Conservation (phyloP, 1,140 invertebrate genomes). For the Bombus cullumanus region DNA sequence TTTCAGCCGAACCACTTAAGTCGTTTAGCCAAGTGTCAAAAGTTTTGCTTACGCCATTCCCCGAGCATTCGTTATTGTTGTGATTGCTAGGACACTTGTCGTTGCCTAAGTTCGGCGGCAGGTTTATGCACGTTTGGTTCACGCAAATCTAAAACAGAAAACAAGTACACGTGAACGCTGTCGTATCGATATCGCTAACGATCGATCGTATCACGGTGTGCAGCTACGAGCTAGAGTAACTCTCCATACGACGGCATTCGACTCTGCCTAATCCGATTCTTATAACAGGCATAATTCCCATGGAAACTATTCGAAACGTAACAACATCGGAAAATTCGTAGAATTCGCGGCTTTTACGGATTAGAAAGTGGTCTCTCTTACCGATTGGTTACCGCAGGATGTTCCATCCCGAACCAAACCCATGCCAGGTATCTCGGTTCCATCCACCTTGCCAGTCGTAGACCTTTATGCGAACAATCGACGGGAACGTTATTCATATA, state of each 20-base stretch:
- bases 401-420: slow-evolving; percentile 95
- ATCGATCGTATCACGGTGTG: too few species aligned
- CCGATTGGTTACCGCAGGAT: slow-evolving; percentile 94
- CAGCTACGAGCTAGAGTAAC: too few species aligned
- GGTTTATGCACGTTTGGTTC: slow-evolving; percentile 94
- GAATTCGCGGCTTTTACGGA: too few species aligned
- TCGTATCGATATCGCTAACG: too few species aligned
- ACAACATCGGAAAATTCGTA: not conserved
- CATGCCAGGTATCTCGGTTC: slow-evolving; percentile 86
- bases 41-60: slow-evolving; percentile 91
- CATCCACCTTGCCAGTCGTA: slow-evolving; percentile 81
- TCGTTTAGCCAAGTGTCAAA: not conserved
- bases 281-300: not conserved
- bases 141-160: slow-evolving; percentile 88
- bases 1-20: too few species aligned
- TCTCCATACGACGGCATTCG: too few species aligned
- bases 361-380: slow-evolving; percentile 71
- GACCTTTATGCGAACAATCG: slow-evolving; percentile 54
- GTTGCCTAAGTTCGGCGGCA: slow-evolving; percentile 91
- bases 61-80: slow-evolving; percentile 94
- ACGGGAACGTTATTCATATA: not conserved
- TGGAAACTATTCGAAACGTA: not conserved
- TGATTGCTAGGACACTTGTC: slow-evolving; percentile 95
- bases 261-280: slow-evolving; percentile 39
- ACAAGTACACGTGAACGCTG: too few species aligned